A percentile compares a stretch with the other conserved stretches of the same genome.
These are phyloP conservation scores for Oedothorax gibbosus DNA, from an alignment of 1,140 invertebrate species.

Conservation along the genomic window DNA sequence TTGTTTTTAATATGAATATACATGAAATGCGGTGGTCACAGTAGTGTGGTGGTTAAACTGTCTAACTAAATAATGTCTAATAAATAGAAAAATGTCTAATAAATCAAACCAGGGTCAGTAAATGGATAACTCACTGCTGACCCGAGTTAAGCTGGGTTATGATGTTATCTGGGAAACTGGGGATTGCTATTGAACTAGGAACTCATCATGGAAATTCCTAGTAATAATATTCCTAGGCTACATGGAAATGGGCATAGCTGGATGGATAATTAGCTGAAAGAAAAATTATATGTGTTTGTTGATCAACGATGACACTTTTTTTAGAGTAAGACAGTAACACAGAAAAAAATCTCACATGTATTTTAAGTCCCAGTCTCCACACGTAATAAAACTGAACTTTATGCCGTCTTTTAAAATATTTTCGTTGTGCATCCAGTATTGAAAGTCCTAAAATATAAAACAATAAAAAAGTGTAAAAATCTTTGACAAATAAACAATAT, in stretches of 20 bases:
- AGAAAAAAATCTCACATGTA: constrained; percentile 69
- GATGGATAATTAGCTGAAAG: not conserved
- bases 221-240: not conserved
- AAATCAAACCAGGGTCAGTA: too few species aligned
- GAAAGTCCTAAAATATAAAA: constrained; percentile 66
- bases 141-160: not conserved
- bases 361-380: constrained; percentile 77
- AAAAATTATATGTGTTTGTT: too few species aligned
- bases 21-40: too few species aligned
- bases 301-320: not conserved
- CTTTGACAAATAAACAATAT: not conserved
- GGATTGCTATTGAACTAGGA: not conserved
- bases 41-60: not conserved
- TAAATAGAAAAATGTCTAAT: too few species aligned
- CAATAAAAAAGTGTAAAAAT: not conserved
- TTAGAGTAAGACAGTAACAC: not conserved
- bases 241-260: not conserved
- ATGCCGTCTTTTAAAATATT: constrained; percentile 63
- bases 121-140: too few species aligned
- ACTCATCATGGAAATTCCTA: too few species aligned
- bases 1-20: too few species aligned
- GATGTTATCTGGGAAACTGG: not conserved
- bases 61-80: too few species aligned
- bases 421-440: constrained; percentile 70
- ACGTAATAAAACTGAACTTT: constrained; percentile 73